Percentiles rank a stretch among this genome's conserved stretches.
Conservation (phyloP, 2,113 vertebrate species). For the Dipodomys ordii region DNA sequence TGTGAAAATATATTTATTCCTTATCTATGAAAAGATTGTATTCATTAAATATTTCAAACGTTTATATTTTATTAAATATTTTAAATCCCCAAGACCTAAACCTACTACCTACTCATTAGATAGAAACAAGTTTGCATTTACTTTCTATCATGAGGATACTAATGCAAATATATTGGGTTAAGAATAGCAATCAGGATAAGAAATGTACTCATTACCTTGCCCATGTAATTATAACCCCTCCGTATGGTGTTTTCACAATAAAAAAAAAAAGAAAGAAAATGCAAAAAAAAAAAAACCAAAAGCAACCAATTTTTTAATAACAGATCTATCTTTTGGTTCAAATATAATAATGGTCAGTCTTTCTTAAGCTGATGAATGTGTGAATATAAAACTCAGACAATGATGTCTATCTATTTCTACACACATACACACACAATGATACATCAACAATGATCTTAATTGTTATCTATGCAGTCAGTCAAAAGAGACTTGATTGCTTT, state of each 20-base stretch:
- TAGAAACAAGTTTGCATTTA: not conserved
- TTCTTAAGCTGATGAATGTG: not conserved
- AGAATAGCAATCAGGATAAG: not conserved
- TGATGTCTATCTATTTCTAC: not conserved
- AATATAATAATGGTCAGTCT: not conserved
- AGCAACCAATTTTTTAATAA: not conserved
- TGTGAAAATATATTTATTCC: not conserved
- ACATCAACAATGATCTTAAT: not conserved
- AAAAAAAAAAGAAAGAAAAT: no score
- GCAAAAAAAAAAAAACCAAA: no score
- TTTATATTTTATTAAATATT: not conserved
- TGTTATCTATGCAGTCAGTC: not conserved
- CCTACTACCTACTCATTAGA: not conserved
- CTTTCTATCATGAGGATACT: not conserved
- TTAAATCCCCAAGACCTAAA: not conserved
- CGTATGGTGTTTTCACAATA: no score
- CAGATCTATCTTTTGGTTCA: not conserved
- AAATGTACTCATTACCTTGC: no score
- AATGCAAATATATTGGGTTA: not conserved
- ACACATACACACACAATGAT: not conserved
- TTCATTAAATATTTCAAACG: no score
- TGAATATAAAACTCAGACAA: not conserved
- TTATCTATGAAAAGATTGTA: no score
- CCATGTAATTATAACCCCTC: no score
- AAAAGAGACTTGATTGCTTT: conserved; percentile 9